phyloP scores from a whole-genome alignment of 2,888 invertebrate genomes.

The Thymelicus lineola region DNA sequence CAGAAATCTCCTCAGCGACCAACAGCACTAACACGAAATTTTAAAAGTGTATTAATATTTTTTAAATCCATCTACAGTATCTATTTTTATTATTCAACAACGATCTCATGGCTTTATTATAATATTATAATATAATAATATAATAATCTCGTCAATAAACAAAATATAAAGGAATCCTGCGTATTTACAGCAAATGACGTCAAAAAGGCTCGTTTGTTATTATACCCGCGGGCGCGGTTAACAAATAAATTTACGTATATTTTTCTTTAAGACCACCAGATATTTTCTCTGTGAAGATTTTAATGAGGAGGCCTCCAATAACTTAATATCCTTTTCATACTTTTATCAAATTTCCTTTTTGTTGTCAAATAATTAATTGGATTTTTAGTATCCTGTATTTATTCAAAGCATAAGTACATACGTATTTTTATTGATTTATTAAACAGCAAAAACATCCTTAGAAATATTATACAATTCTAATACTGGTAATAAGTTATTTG shows the following conservation, averaged over 20 bases:
- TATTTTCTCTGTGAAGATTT: slow-evolving; percentile 52
- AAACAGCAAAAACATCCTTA: too few species aligned
- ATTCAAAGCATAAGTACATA: not conserved
- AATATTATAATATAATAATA: too few species aligned
- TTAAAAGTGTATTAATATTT: too few species aligned
- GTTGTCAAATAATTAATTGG: slow-evolving; percentile 1
- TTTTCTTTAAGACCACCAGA: slow-evolving; percentile 50
- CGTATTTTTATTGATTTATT: not conserved
- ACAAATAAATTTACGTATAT: slow-evolving; percentile 34
- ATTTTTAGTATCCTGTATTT: not conserved
- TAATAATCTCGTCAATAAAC: slow-evolving; percentile 20
- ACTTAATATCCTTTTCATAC: slow-evolving; percentile 43
- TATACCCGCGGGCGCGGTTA: slow-evolving; percentile 32
- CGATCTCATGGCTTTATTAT: not conserved
- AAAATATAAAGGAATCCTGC: slow-evolving; percentile 19
- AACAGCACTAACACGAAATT: too few species aligned
- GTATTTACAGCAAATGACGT: slow-evolving; percentile 51
- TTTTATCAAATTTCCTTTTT: slow-evolving; percentile 18
- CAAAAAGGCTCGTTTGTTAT: slow-evolving; percentile 52
- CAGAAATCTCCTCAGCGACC: too few species aligned
- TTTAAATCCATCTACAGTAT: too few species aligned
- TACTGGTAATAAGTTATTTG: not conserved
- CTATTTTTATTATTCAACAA: too few species aligned
- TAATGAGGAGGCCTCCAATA: slow-evolving; percentile 58
- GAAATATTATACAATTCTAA: not conserved